Conservation (phyloP, 2,797 vertebrate genomes). For the Pipistrellus pygmaeus region DNA sequence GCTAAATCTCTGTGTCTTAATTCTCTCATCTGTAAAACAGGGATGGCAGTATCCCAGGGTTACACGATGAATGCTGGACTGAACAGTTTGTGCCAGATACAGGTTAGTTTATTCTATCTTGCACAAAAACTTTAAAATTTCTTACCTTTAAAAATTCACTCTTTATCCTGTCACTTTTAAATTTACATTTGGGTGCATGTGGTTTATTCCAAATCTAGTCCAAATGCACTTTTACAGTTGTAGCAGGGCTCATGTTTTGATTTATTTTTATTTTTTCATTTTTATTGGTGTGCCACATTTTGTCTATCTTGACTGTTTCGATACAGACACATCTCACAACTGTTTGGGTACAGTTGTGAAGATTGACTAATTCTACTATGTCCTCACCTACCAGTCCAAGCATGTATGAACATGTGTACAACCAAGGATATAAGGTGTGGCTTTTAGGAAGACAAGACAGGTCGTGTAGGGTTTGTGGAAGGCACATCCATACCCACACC, state of each 20-base stretch:
- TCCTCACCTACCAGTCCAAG: not conserved
- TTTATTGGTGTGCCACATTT: not conserved
- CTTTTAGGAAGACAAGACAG: not conserved
- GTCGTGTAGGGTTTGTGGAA: not conserved
- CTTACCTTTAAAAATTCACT: not conserved
- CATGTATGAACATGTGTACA: not conserved
- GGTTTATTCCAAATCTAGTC: not conserved
- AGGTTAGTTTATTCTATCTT: not conserved
- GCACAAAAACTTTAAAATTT: not conserved
- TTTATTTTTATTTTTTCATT: not conserved
- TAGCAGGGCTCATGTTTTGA: not conserved
- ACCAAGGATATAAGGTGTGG: not conserved
- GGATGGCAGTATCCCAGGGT: not conserved
- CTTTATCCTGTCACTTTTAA: not conserved
- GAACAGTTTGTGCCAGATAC: not conserved
- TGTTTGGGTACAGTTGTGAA: not conserved
- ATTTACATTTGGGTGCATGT: not conserved
- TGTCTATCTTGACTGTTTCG: not conserved
- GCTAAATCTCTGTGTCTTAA: not conserved
- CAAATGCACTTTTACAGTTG: not conserved
- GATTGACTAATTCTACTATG: not conserved
- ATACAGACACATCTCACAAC: not conserved
- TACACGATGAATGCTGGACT: not conserved
- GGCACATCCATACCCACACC: not conserved
- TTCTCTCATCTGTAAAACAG: not conserved